A percentile compares a stretch with the other conserved stretches of the same genome.
Evolutionary conservation across 2,113 vertebrate genomes (phyloP).

Genomic region (Strix uralensis): DNA sequence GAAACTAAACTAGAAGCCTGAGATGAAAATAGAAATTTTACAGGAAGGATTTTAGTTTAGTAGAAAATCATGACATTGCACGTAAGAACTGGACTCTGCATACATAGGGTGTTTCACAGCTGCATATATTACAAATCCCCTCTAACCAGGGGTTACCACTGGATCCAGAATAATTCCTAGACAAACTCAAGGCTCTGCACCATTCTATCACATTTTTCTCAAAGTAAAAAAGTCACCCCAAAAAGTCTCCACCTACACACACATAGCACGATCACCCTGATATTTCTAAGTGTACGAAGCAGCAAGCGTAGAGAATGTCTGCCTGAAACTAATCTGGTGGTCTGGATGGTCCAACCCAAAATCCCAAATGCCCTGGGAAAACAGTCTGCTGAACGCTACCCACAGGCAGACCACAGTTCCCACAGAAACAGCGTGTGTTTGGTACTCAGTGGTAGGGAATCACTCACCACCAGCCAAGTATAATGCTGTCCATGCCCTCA

Average conservation of each 20-base stretch:
- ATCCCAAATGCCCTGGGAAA: not conserved
- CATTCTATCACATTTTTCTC: not conserved
- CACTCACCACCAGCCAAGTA: not conserved
- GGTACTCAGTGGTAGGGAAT: not conserved
- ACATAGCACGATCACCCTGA: not conserved
- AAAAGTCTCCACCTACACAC: not conserved
- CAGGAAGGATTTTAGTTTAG: not conserved
- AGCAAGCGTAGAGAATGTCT: not conserved
- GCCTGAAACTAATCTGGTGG: not conserved
- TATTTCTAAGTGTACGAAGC: not conserved
- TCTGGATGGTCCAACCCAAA: not conserved
- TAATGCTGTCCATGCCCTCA: not conserved
- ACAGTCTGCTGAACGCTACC: not conserved
- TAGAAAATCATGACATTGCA: not conserved
- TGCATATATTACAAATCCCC: not conserved
- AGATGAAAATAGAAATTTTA: not conserved
- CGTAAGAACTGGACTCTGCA: not conserved
- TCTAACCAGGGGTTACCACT: not conserved
- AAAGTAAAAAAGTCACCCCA: not conserved
- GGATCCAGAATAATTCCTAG: not conserved
- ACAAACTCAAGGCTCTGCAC: not conserved
- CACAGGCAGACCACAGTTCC: not conserved
- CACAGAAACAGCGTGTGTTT: accelerated
- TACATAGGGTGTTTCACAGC: accelerated
- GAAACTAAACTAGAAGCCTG: not conserved